These are phyloP conservation scores for Lepidonotus clava DNA, from an alignment of 2,888 invertebrate genomes.

Conservation along the genomic window DNA sequence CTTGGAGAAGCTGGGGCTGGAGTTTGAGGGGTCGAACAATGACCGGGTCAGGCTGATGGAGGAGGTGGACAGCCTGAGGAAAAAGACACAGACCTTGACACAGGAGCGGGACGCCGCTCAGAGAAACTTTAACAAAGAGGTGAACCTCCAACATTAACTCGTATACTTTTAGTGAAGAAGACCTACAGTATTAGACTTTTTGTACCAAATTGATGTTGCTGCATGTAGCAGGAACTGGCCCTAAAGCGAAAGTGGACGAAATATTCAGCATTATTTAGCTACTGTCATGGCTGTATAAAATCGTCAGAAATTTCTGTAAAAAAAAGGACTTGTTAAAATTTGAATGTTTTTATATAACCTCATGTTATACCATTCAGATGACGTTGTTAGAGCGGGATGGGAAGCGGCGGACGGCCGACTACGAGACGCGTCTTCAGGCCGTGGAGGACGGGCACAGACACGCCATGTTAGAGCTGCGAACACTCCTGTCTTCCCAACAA, in stretches of 20 bases:
- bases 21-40: conserved; percentile 74
- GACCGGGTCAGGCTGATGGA: conserved; percentile 72
- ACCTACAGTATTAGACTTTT: too few species aligned
- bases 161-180: too few species aligned
- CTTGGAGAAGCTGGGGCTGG: conserved; percentile 69
- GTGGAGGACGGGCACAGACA: conserved; percentile 76
- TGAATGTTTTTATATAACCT: too few species aligned
- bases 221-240: too few species aligned
- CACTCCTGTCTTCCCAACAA: conserved; percentile 76
- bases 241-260: too few species aligned
- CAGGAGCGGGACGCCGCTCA: conserved; percentile 76
- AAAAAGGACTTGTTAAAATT: too few species aligned
- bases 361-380: conserved; percentile 69
- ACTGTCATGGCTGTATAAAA: too few species aligned
- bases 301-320: too few species aligned
- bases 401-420: conserved; percentile 72
- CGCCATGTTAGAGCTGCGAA: conserved; percentile 72
- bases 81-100: conserved; percentile 67
- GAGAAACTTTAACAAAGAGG: conserved; percentile 77
- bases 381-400: conserved; percentile 73
- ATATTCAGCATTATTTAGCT: too few species aligned
- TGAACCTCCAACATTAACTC: too few species aligned
- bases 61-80: conserved; percentile 74
- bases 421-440: conserved; percentile 75
- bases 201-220: too few species aligned